Conservation (phyloP, 2,888 invertebrate genomes). For the Oligia strigilis region DNA sequence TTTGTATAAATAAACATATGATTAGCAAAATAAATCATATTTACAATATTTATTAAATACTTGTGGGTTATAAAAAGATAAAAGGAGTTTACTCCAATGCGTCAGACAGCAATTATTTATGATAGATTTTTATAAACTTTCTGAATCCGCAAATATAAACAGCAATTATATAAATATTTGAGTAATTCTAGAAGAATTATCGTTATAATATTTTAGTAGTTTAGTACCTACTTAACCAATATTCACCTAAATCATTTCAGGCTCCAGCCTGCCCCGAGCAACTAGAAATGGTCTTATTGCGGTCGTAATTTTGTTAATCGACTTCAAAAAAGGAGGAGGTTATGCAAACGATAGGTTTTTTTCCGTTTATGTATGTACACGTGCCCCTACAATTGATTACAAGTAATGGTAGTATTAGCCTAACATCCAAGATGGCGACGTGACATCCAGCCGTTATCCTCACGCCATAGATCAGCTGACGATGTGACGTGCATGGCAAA, state of each 20-base stretch:
- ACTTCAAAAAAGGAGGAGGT: not conserved
- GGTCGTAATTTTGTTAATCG: not conserved
- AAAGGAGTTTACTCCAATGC: conserved; percentile 11
- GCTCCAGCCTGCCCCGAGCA: too few species aligned
- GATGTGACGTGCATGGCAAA: conserved; percentile 57
- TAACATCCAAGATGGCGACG: conserved; percentile 37
- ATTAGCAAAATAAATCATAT: conserved; percentile 4
- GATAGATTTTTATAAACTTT: conserved; percentile 5
- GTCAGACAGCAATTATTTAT: conserved; percentile 9
- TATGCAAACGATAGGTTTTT: not conserved
- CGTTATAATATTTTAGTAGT: not conserved
- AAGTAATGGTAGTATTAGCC: conserved; percentile 37
- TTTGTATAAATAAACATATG: conserved; percentile 1
- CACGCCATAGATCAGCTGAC: conserved; percentile 32
- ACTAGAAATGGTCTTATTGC: not conserved
- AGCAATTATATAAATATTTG: conserved; percentile 19
- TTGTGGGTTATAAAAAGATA: conserved; percentile 25
- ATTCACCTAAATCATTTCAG: not conserved
- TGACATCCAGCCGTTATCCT: conserved; percentile 19
- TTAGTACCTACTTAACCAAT: not conserved
- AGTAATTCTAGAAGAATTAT: conserved; percentile 6
- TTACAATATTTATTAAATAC: conserved; percentile 14
- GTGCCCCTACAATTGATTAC: not conserved
- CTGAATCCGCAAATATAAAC: conserved; percentile 4
- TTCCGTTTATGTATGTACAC: not conserved